Evolutionary conservation across 2,113 vertebrate genomes (phyloP), one percentile per base, ranked within the genome.

Genomic region (Chionis minor): DNA sequence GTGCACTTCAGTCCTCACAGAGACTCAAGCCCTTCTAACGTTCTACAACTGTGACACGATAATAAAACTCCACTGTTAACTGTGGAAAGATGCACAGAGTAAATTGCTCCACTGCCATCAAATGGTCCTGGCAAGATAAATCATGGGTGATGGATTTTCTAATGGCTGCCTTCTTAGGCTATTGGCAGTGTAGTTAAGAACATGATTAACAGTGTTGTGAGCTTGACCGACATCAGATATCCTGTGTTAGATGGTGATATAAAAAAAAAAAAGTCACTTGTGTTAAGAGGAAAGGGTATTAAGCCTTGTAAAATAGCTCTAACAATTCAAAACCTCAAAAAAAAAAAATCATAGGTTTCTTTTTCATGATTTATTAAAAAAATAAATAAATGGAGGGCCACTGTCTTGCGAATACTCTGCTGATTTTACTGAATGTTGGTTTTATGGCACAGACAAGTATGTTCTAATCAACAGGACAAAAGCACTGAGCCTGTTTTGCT

Each of bases 41-140:
- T 84, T 81, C 69, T 66, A 33, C 72, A 71, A 6, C n/a, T 3
- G 7, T 86, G 82, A 86, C 56, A 88, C 0, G 3, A 81, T 90
- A 93, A 95, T 93, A 92, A 90, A 95, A 90, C 66, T 86, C 44
- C n/a, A 51, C 72, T 93, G 86, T 93, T 90, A 91, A 8, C 72
- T 73, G n/a, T 84, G 72, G 72, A 93, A 95, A 84, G 88, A 90
- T 88, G 86, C 67, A n/a, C 86, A 55, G 45, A 83, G 54, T 62
- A 94, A 94, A 93, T 85, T 79, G 62, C 49, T 87, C 44, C 44
- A 21, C 62, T 90, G 71, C 81, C 52, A n/a, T 94, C 74, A 80
- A 86, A 92, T 59, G 55, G 40, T 81, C 52, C 75, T 84, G 52
- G 75, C 70, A 75, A 85, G 87, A 95, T 91, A 90, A 96, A 95